Base-by-base conservation (phyloP, 2,113 vertebrate genomes). In the Pelecanoides urinatrix region DNA sequence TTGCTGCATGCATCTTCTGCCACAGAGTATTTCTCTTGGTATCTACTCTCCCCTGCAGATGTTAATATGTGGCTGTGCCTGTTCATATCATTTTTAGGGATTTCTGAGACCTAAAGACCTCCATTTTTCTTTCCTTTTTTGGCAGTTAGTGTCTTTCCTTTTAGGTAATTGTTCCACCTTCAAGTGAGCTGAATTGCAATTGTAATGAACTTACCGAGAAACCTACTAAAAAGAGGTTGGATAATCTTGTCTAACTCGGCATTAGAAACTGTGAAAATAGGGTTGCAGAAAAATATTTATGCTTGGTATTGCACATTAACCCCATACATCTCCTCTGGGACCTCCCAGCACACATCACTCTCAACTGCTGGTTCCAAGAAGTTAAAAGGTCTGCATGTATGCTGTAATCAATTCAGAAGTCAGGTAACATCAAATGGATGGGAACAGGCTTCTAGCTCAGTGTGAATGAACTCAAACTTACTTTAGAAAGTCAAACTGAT, bases 361-460 rank as follows among this genome's bases (percentile, higher is more conserved):
- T 90, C 92, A 90, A 34, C 77, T 82, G 82, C 87, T 92, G 96
- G 96, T 32, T 55, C 94, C 96, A 93, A 94, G 91, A 95, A 96
- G 87, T 84, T 95, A 94, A 97, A 94, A 97, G 84, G 92, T 94
- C 88, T 98, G 92, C 19, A 13, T 16, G 90, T 8, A 55, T 18
- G 92, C 42, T 97, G 58, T 56, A 91, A 96, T 98, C 96, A 96
- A 92, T 97, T 91, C 71, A 76, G 79, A 97, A 97, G 53, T 78
- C 88, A 96, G 83, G 88, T 71, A 96, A 78, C 20, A 32, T 34
- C 1, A 3, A 73, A 81, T 0, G 23, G 81, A 81, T 8, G 15
- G 70, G 83, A 97, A 96, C 67, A 75, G 74, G 76, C 61, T 92
- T 97, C 32, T 55, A 83, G 73, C 40, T 83, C 65, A 52, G 95